Conservation (phyloP, 2,888 invertebrate species). For the Erebia ligea region DNA sequence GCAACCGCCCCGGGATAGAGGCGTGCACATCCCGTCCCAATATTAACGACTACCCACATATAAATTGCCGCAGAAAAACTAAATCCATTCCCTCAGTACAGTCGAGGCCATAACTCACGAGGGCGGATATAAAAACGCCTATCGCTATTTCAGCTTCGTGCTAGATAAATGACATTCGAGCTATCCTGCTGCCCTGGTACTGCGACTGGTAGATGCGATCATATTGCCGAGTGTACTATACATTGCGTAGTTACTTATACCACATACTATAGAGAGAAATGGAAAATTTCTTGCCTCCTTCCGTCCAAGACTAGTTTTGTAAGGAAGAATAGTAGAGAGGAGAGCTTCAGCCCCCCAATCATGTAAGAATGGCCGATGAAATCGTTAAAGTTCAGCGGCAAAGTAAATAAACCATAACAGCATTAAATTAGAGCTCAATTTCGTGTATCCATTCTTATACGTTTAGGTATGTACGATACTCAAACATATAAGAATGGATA, state of each 20-base stretch:
- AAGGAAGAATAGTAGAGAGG: not conserved
- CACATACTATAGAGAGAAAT: too few relatives aligned
- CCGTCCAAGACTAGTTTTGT: too few relatives aligned
- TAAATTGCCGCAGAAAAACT: constrained; percentile 43
- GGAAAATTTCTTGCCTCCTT: too few relatives aligned
- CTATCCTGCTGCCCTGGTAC: constrained; percentile 30
- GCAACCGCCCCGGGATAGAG: not conserved
- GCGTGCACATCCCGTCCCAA: constrained; percentile 13
- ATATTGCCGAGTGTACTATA: constrained; percentile 5
- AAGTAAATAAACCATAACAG: too few relatives aligned
- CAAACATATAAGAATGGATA: too few relatives aligned
- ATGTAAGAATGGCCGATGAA: too few relatives aligned
- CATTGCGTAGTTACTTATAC: constrained; percentile 22
- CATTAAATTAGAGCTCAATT: too few relatives aligned
- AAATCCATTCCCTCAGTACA: constrained; percentile 41
- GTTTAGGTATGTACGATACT: too few relatives aligned
- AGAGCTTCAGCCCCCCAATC: too few relatives aligned
- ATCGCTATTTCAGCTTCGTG: constrained; percentile 42
- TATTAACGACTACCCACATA: constrained; percentile 31
- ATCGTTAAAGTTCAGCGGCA: too few relatives aligned
- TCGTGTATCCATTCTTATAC: too few relatives aligned
- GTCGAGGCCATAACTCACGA: constrained; percentile 46
- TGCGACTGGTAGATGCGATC: not conserved
- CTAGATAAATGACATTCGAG: constrained; percentile 51
- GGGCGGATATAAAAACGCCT: constrained; percentile 51